Conservation (phyloP, 2,113 vertebrate genomes). For the Urocitellus parryii region DNA sequence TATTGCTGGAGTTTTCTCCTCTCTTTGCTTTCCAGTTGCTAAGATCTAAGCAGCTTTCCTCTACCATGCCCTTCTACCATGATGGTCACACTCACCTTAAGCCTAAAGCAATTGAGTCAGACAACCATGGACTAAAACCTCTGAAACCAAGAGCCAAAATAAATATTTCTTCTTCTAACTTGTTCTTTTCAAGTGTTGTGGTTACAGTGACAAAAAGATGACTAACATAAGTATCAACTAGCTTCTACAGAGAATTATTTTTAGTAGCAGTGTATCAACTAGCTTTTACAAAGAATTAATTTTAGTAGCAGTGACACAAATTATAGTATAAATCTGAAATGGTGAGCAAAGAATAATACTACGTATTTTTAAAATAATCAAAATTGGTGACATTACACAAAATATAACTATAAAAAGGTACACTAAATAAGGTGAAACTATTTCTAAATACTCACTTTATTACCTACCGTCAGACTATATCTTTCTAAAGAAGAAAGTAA, state of each 20-base stretch:
- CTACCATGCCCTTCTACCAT: no score
- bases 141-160: no score
- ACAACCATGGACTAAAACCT: no score
- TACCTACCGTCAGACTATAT: neutral
- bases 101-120: no score
- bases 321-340: neutral
- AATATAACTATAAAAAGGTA: constrained; percentile 14
- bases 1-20: neutral
- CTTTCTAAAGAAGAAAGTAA: constrained; percentile 34
- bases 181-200: neutral
- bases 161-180: no score
- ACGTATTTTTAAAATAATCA: neutral
- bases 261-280: neutral
- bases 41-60: no score
- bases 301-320: neutral
- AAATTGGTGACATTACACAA: neutral
- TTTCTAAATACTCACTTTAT: constrained; percentile 29
- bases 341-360: neutral
- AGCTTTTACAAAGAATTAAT: neutral
- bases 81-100: neutral
- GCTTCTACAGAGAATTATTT: neutral
- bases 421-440: neutral
- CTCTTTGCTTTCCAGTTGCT: neutral
- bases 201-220: neutral
- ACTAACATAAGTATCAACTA: neutral